phyloP scores from a whole-genome alignment of 2,797 vertebrate species.

The Odontamblyopus lacepedii region DNA sequence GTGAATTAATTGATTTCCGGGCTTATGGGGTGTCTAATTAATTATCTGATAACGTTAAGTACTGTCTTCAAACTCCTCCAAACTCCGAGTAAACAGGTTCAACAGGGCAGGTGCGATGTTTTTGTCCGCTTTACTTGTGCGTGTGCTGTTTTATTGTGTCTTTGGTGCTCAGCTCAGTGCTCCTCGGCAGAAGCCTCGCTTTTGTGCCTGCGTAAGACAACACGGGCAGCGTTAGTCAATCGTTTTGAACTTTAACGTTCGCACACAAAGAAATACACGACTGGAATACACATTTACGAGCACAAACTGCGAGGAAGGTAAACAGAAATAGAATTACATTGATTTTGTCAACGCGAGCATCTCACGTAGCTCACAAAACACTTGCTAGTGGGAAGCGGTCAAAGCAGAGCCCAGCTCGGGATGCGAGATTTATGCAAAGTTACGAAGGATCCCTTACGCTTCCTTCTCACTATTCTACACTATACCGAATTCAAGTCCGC shows the following conservation, averaged over 20 bases:
- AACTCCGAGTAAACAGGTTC: constrained; percentile 58
- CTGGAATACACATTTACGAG: background rate
- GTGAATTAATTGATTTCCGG: constrained; percentile 76
- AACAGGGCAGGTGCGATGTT: constrained; percentile 34
- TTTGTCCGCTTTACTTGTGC: constrained; percentile 49
- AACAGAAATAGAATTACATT: background rate
- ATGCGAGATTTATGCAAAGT: background rate
- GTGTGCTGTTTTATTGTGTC: constrained; percentile 39
- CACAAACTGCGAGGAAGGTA: constrained; percentile 11
- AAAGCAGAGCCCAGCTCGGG: background rate
- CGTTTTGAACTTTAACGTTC: constrained; percentile 40
- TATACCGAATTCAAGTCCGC: background rate
- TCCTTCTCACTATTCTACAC: background rate
- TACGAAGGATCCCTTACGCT: background rate
- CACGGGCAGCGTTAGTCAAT: constrained; percentile 45
- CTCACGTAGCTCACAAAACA: background rate
- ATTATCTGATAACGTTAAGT: constrained; percentile 78
- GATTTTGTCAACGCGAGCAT: too few species aligned
- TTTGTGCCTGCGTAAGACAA: constrained; percentile 70
- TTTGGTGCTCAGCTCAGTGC: constrained; percentile 50
- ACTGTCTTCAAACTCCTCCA: constrained; percentile 70
- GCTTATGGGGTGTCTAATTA: constrained; percentile 74
- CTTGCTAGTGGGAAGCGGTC: constrained; percentile 6
- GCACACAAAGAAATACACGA: constrained; percentile 6
- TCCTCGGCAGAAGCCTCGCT: constrained; percentile 49